Conservation (phyloP, 2,888 invertebrate species). For the Linnaemya tessellans region DNA sequence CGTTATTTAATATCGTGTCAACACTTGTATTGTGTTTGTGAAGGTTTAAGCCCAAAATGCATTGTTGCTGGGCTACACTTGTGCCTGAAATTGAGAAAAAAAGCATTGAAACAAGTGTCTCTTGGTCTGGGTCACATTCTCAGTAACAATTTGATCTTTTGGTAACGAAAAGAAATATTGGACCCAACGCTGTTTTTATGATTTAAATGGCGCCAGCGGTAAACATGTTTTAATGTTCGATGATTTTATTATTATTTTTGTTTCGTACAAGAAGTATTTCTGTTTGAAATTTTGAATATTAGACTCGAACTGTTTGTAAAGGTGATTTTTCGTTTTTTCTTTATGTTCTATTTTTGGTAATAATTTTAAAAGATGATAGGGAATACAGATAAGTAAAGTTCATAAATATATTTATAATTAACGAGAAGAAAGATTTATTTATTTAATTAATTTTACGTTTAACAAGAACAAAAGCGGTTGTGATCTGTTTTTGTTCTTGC, state of each 20-base stretch:
- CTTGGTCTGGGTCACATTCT: not conserved
- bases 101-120: constrained; percentile 58
- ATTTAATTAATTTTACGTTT: not conserved
- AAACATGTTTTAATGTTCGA: constrained; percentile 50
- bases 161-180: constrained; percentile 37
- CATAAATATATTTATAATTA: not conserved
- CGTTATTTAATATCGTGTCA: constrained; percentile 53
- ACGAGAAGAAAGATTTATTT: not conserved
- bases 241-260: constrained; percentile 17
- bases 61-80: not conserved
- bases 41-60: constrained; percentile 30
- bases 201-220: constrained; percentile 67
- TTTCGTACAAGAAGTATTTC: not conserved
- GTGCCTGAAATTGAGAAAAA: constrained; percentile 10
- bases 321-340: not conserved
- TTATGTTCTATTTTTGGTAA: constrained; percentile 6
- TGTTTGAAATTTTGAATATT: not conserved
- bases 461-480: not conserved
- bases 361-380: not conserved
- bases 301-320: not conserved
- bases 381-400: not conserved
- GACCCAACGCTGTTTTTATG: constrained; percentile 69
- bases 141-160: constrained; percentile 36
- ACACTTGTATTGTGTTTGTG: constrained; percentile 37
- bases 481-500: not conserved